Conservation (phyloP, 2,797 vertebrate genomes). For the Gallinago solitaria region DNA sequence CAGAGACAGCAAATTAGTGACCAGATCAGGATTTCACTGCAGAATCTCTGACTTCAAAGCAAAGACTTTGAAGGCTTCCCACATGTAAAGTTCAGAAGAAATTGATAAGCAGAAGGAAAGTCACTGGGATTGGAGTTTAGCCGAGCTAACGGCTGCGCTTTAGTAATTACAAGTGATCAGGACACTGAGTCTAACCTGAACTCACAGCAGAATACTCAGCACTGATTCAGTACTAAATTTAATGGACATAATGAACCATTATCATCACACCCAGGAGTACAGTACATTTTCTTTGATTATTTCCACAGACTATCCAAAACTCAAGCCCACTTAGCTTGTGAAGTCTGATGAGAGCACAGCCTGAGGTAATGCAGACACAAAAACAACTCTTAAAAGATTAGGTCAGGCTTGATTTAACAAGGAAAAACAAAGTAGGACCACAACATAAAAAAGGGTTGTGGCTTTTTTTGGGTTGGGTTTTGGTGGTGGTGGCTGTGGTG, state of each 20-base stretch:
- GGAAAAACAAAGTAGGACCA: slow-evolving; percentile 12
- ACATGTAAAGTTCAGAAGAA: slow-evolving; percentile 29
- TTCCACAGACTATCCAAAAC: slow-evolving; percentile 40
- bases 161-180: slow-evolving; percentile 27
- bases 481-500: neutral
- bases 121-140: neutral
- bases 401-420: slow-evolving; percentile 30
- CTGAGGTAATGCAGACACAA: slow-evolving; percentile 41
- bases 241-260: slow-evolving; percentile 55
- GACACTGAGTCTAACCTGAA: slow-evolving; percentile 1
- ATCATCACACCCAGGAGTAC: slow-evolving; percentile 42
- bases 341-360: slow-evolving; percentile 58
- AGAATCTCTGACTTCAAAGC: slow-evolving; percentile 35
- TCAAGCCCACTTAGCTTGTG: slow-evolving; percentile 46
- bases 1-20: slow-evolving; percentile 8
- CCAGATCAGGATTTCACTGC: slow-evolving; percentile 19
- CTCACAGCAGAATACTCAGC: slow-evolving; percentile 1
- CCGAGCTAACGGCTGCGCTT: slow-evolving; percentile 9
- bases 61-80: slow-evolving; percentile 8
- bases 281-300: slow-evolving; percentile 49
- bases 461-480: neutral
- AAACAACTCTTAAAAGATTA: slow-evolving; percentile 8
- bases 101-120: neutral
- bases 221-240: neutral
- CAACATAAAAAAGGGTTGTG: neutral